phyloP scores from a whole-genome alignment of 2,888 invertebrate species.

The Mimachlamys varia region DNA sequence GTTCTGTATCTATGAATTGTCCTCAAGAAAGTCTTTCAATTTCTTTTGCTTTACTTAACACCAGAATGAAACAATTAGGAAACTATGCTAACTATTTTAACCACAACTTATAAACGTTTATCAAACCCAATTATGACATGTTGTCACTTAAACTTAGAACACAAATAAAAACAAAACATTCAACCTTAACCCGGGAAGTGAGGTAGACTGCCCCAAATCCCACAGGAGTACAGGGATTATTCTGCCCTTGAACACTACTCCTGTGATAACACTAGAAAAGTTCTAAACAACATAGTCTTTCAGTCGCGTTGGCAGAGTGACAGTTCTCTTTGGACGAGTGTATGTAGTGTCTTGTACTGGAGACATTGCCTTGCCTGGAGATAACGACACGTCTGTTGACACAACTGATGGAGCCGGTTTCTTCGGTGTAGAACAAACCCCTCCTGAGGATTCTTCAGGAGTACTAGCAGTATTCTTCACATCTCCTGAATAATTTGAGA shows the following conservation, averaged over 20 bases:
- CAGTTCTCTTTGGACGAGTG: neutral
- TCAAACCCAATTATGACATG: too few species aligned
- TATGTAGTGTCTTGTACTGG: neutral
- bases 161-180: too few species aligned
- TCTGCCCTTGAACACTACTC: neutral
- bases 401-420: neutral
- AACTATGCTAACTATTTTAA: too few species aligned
- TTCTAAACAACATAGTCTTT: slow-evolving; percentile 15
- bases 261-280: neutral
- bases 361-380: neutral
- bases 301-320: neutral
- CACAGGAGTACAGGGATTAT: neutral
- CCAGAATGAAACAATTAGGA: too few species aligned
- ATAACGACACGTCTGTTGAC: neutral
- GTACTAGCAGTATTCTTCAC: neutral
- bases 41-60: too few species aligned
- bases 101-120: too few species aligned
- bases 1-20: too few species aligned
- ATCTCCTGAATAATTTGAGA: neutral
- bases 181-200: neutral
- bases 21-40: too few species aligned
- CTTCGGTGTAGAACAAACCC: neutral
- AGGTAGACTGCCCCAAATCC: neutral
- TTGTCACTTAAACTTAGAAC: too few species aligned
- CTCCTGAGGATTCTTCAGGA: neutral